These are phyloP conservation scores for Allygus modestus DNA, from an alignment of 2,888 invertebrate genomes.

Conservation along the genomic window DNA sequence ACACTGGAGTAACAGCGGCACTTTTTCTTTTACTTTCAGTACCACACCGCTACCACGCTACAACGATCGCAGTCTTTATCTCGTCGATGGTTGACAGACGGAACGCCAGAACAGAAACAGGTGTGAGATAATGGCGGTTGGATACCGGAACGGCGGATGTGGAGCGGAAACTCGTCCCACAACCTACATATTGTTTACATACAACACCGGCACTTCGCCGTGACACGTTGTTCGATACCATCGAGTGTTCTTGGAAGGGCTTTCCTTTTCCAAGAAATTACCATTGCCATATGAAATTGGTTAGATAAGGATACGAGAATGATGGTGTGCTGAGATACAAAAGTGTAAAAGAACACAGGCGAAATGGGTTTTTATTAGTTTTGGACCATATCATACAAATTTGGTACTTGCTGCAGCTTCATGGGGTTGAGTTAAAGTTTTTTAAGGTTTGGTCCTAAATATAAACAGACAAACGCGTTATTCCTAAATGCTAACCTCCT, in stretches of 20 bases:
- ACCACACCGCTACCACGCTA: background rate
- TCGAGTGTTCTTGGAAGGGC: background rate
- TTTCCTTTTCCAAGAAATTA: background rate
- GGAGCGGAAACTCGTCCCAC: constrained; percentile 55
- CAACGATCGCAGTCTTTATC: background rate
- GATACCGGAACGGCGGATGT: constrained; percentile 60
- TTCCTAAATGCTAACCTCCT: too few species aligned
- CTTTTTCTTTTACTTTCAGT: constrained; percentile 22
- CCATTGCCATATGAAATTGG: background rate
- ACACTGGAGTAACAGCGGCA: too few species aligned
- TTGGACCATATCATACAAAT: too few species aligned
- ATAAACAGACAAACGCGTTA: too few species aligned
- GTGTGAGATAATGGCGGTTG: constrained; percentile 47
- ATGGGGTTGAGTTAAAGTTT: too few species aligned
- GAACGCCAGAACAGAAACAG: constrained; percentile 32
- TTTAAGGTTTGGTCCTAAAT: too few species aligned
- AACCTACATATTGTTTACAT: constrained; percentile 62
- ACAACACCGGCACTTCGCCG: constrained; percentile 7
- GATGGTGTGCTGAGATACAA: too few species aligned
- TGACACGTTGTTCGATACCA: background rate
- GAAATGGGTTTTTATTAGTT: too few species aligned
- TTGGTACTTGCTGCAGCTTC: too few species aligned
- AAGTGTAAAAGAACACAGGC: too few species aligned
- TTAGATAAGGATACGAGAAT: too few species aligned
- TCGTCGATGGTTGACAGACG: background rate